Percentiles rank a stretch among this genome's conserved stretches.
These are phyloP conservation scores for Myioborus melanocephalus DNA, from an alignment of 2,797 vertebrate genomes.

Conservation along the genomic window DNA sequence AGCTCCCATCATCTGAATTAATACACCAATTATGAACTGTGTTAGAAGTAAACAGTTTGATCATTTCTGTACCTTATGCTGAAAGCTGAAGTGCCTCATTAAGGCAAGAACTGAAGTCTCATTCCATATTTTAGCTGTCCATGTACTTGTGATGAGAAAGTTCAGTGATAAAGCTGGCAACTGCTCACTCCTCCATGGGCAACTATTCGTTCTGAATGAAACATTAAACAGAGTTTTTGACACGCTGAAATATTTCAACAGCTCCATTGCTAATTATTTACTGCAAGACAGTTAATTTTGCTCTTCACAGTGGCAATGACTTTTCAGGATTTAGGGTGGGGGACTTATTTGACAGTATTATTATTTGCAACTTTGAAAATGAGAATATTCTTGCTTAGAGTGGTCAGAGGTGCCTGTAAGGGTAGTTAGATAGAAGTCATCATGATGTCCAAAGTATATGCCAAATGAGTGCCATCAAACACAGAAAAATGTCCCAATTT, in stretches of 20 bases:
- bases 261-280: not conserved
- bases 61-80: slow-evolving; percentile 38
- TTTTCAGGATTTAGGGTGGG: not conserved
- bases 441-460: not conserved
- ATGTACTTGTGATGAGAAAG: slow-evolving; percentile 1
- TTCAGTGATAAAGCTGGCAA: slow-evolving; percentile 28
- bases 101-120: slow-evolving; percentile 51
- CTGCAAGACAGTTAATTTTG: not conserved
- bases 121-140: slow-evolving; percentile 37
- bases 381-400: not conserved
- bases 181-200: not conserved
- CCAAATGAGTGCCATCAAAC: not conserved
- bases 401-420: not conserved
- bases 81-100: slow-evolving; percentile 37
- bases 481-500: not conserved
- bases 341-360: not conserved
- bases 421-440: not conserved
- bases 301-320: not conserved
- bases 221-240: slow-evolving; percentile 1
- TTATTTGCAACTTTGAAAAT: slow-evolving; percentile 12
- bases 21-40: slow-evolving; percentile 43
- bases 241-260: not conserved
- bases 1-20: slow-evolving; percentile 30
- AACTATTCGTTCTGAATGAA: not conserved
- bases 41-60: slow-evolving; percentile 55